Percentiles rank a stretch among this genome's conserved stretches.
phyloP scores from a whole-genome alignment of 1,140 invertebrate species.

The Portunus trituberculatus region DNA sequence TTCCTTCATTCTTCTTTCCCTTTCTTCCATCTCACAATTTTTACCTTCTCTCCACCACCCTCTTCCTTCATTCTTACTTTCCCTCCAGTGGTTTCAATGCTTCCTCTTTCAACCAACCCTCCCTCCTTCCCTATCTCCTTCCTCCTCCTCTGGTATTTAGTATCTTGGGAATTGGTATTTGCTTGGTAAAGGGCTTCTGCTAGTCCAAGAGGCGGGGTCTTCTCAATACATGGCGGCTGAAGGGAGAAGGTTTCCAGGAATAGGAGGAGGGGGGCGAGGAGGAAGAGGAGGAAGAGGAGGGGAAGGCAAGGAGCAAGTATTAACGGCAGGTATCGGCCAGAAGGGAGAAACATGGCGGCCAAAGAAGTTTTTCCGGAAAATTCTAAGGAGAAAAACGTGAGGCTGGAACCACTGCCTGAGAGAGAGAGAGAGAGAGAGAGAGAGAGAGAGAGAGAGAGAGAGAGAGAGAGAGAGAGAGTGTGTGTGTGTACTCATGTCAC shows the following conservation, averaged over 20 bases:
- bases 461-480: background rate
- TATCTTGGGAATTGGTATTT: background rate
- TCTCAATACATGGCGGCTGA: background rate
- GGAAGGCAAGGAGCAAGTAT: background rate
- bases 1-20: no score
- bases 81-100: background rate
- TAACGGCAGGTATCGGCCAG: background rate
- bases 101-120: background rate
- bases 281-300: constrained; percentile 3
- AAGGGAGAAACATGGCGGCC: background rate
- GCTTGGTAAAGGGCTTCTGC: background rate
- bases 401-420: background rate
- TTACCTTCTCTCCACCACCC: no score
- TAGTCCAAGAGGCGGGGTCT: background rate
- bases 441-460: constrained; percentile 20
- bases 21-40: no score
- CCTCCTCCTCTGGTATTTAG: background rate
- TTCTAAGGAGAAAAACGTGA: background rate
- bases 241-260: background rate
- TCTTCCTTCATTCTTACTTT: background rate
- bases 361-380: background rate
- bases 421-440: background rate
- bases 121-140: background rate
- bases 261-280: background rate
- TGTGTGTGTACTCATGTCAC: background rate